Percentiles rank a stretch among this genome's conserved stretches.
phyloP scores from a whole-genome alignment of 2,888 invertebrate species.

The Harmothoe impar region DNA sequence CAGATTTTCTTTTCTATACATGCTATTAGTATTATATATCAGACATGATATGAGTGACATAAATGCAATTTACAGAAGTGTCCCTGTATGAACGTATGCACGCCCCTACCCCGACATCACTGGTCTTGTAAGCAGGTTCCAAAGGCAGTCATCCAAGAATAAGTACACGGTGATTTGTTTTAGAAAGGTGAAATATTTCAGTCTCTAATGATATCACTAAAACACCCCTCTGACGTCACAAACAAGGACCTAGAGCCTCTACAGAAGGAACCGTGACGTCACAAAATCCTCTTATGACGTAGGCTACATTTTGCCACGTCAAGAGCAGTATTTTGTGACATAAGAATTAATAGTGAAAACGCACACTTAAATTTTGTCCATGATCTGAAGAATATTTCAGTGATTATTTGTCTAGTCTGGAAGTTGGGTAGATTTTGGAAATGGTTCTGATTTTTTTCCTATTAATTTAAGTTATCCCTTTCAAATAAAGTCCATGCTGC shows the following conservation, averaged over 20 bases:
- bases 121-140: conserved; percentile 32
- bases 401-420: background rate
- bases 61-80: conserved; percentile 11
- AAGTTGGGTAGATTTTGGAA: background rate
- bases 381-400: background rate
- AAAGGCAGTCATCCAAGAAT: conserved; percentile 58
- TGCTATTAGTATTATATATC: background rate
- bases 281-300: conserved; percentile 7
- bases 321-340: conserved; percentile 4
- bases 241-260: background rate
- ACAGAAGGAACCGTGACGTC: conserved; percentile 26
- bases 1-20: background rate
- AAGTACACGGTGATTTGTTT: background rate
- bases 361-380: background rate
- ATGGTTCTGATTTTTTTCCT: background rate
- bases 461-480: background rate
- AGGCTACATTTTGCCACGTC: background rate
- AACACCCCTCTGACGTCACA: background rate
- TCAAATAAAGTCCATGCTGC: background rate
- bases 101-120: background rate
- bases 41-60: conserved; percentile 42
- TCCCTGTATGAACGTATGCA: background rate
- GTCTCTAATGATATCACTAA: background rate
- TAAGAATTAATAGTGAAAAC: background rate
- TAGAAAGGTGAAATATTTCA: background rate